Conservation (phyloP, 2,888 invertebrate genomes). For the Brachyptera risi region DNA sequence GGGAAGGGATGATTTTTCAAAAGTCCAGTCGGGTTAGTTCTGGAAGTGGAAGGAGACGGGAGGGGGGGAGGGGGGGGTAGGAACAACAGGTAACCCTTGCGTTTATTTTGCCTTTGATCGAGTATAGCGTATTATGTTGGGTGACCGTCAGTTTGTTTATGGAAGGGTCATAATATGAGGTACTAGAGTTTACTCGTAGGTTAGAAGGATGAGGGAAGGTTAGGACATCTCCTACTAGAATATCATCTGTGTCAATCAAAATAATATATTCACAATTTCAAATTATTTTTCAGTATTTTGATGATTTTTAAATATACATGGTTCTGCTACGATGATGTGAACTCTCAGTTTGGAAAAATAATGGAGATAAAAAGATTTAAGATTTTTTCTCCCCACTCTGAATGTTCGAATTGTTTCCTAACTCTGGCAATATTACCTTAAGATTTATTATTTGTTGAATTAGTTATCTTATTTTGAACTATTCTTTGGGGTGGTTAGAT, state of each 20-base stretch:
- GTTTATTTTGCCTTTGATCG: neutral
- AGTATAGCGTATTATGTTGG: neutral
- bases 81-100: conserved; percentile 2
- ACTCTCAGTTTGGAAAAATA: too few relatives aligned
- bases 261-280: neutral
- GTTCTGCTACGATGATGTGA: too few relatives aligned
- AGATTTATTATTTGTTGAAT: too few relatives aligned
- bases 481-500: too few relatives aligned
- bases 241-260: neutral
- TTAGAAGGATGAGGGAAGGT: neutral
- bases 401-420: too few relatives aligned
- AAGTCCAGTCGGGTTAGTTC: conserved; percentile 4
- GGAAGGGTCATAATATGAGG: conserved; percentile 5
- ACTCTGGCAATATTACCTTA: too few relatives aligned
- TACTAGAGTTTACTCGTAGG: neutral
- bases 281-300: neutral
- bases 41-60: neutral
- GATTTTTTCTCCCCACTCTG: too few relatives aligned
- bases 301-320: neutral
- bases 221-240: neutral
- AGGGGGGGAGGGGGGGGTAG: neutral
- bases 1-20: neutral
- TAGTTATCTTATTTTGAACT: too few relatives aligned
- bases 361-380: too few relatives aligned
- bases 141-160: conserved; percentile 15